A percentile compares a stretch with the other conserved stretches of the same genome.
Evolutionary conservation across 1,140 invertebrate genomes (phyloP).

Genomic region (Lethrus apterus): DNA sequence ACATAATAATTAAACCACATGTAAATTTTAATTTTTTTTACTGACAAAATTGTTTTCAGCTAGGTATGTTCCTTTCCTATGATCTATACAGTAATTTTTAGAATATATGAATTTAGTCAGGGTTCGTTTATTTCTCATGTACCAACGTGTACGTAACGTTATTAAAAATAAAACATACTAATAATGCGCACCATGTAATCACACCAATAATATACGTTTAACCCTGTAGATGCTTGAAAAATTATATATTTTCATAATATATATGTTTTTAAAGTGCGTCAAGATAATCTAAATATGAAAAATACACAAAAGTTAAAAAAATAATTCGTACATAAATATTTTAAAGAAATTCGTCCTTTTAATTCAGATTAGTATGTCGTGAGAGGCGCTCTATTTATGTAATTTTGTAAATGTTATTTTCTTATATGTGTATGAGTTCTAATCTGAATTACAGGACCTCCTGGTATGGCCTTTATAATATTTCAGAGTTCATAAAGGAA

Average conservation of each 20-base stretch:
- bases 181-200: slow-evolving; percentile 31
- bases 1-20: no score
- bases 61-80: no score
- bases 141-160: no score
- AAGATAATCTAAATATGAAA: slow-evolving; percentile 32
- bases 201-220: slow-evolving; percentile 24
- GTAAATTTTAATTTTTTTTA: no score
- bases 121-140: no score
- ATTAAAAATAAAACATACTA: no score
- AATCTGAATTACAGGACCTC: slow-evolving; percentile 18
- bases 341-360: not conserved
- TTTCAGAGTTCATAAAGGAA: slow-evolving; percentile 23
- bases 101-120: no score
- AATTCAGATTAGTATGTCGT: not conserved
- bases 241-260: slow-evolving; percentile 36
- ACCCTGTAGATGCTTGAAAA: slow-evolving; percentile 27
- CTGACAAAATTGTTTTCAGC: no score
- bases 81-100: no score
- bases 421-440: not conserved
- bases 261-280: slow-evolving; percentile 36
- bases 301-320: slow-evolving; percentile 7
- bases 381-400: not conserved
- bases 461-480: slow-evolving; percentile 22
- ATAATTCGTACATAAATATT: not conserved
- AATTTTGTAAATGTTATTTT: slow-evolving; percentile 1